These are phyloP conservation scores for Maconellicoccus hirsutus DNA, from an alignment of 1,140 invertebrate genomes.

Conservation along the genomic window DNA sequence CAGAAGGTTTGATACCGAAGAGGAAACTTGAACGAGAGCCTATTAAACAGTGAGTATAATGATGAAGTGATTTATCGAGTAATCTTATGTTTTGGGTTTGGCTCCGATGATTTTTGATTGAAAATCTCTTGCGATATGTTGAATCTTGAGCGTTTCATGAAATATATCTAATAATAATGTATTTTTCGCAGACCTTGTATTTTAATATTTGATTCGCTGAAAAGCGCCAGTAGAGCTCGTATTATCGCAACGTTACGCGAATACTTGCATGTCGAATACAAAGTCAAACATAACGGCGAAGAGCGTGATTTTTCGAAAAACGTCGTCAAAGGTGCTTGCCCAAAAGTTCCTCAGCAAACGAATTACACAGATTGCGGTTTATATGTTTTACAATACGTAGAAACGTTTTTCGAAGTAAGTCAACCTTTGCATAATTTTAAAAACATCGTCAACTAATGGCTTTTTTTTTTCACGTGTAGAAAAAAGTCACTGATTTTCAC, in stretches of 20 bases:
- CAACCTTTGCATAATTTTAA: too few relatives aligned
- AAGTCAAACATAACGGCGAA: conserved; percentile 53
- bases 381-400: conserved; percentile 89
- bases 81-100: too few relatives aligned
- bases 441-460: background rate
- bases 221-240: conserved; percentile 60
- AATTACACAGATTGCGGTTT: conserved; percentile 96
- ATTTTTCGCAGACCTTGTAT: conserved; percentile 55
- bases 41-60: background rate
- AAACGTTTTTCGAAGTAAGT: conserved; percentile 78
- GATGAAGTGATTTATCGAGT: too few relatives aligned
- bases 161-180: too few relatives aligned
- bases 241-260: conserved; percentile 78
- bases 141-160: too few relatives aligned
- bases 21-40: background rate
- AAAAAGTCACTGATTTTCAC: conserved; percentile 57
- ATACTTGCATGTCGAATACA: conserved; percentile 81
- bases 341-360: conserved; percentile 89
- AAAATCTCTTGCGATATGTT: too few relatives aligned
- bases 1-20: background rate
- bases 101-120: too few relatives aligned
- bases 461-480: conserved; percentile 35
- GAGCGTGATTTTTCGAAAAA: conserved; percentile 58
- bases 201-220: conserved; percentile 87
- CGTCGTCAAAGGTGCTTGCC: conserved; percentile 67